Evolutionary conservation across 1,140 invertebrate species (phyloP), one percentile per base, ranked within the genome.

Genomic region (Drosophila leontia): DNA sequence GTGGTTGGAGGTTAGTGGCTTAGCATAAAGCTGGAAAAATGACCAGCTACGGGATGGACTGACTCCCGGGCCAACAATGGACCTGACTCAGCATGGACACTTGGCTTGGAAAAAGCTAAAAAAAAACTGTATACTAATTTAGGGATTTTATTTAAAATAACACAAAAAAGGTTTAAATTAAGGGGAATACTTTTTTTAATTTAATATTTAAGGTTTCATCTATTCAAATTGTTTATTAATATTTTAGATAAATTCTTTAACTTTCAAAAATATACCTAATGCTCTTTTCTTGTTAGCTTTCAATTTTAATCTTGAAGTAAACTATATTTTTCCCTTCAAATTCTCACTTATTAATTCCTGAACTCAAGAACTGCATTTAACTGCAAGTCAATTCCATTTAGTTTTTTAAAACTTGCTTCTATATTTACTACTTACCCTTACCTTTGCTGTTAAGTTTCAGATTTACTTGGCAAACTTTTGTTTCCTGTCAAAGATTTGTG

Each of bases 21-120:
- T 81, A 80, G 69, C 65, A 58, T 58, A 79, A 72, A 72, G 71
- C 83, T 87, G 78, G 45, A 78, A 78, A 78, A 77, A 78, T 78
- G 65, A 78, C 76, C 76, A 61, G 53, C 41, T 41, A 11, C 63
- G 7, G 62, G 62, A 72, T 48, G 55, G 65, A 72, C 59, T 59
- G 74, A 44, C 67, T 41, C 17, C 17, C 53, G 19, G 44, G 29
- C 35, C 37, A 56, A 48, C 72, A 67, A 63, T 71, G 41, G 37
- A 67, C 42, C 77, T 80, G 68, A 72, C 55, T 79, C 76, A 80
- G 77, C 77, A 74, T 56, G 56, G 32, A 32, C 12, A 57, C 19
- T 41, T 48, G 39, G 50, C 75, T 59, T 23, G 44, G 55, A 78
- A 77, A 48, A 9, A 64, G 71, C 71, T 62, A n/a, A 23, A 23